Base-by-base conservation (phyloP, 2,888 invertebrate genomes). In the Graphium colonna region DNA sequence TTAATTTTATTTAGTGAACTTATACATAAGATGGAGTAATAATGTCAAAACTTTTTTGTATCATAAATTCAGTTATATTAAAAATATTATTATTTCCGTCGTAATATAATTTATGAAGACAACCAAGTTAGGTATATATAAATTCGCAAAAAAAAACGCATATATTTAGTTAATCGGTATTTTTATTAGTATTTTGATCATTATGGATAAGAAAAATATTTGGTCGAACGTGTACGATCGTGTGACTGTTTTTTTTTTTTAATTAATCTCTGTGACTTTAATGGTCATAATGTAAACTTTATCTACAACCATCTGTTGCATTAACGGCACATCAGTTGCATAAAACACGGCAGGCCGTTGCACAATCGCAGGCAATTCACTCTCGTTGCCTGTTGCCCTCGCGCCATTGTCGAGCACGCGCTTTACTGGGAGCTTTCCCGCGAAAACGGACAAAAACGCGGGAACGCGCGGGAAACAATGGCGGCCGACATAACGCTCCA, bases 391-490 rank as follows among this genome's bases (percentile, higher is more conserved):
- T 71, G 67, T 63, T 66, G 68, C 65, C 56, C 56, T 53, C 61
- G 58, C 64, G 67, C 83, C 80, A 87, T 88, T 87, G 87, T 86
- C 74, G 78, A 80, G 79, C 84, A 82, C 80, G 85, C 82, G 85
- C 77, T 77, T 76, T 77, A 76, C 80, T 88, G 89, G 77, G 90
- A 90, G 88, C 76, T 75, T 90, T 90, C 89, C 87, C 90, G 88
- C 88, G 87, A 77, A 77, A 71, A 69, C 58, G 62, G 68, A 74
- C 82, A 88, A 90, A 90, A 89, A 87, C 89, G 88, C 88, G 89
- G 87, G 90, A 90, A 86, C 81, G 66, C 59, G 69, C 63, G 70
- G 70, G 61, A 72, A 77, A 82, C 82, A 85, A 88, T 84, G 80
- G 86, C 81, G 79, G 79, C 81, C 83, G 80, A 84, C 85, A 86